These are phyloP conservation scores for Grus americana DNA, from an alignment of 2,113 vertebrate species.

Conservation along the genomic window DNA sequence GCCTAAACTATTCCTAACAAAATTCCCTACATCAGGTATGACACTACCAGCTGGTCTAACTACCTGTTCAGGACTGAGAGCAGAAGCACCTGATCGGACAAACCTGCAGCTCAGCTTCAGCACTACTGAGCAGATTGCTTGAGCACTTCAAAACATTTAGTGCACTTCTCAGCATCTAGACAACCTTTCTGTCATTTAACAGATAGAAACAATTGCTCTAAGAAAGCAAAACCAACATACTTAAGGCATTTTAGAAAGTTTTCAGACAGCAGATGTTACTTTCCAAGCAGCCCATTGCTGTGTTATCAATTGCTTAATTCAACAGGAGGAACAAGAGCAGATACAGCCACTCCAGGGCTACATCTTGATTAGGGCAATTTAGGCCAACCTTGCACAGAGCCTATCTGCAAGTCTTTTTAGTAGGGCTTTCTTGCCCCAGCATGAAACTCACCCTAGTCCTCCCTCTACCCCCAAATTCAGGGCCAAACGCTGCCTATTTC, in stretches of 20 bases:
- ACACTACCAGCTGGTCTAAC: background rate
- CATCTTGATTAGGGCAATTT: background rate
- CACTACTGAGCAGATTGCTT: background rate
- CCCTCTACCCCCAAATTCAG: background rate
- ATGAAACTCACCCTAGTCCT: background rate
- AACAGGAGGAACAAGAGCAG: background rate
- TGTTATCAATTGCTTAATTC: background rate
- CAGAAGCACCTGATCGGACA: background rate
- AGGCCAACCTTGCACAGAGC: background rate
- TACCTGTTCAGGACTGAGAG: background rate
- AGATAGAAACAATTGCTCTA: background rate
- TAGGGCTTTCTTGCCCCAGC: background rate
- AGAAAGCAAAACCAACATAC: background rate
- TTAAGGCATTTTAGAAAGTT: background rate
- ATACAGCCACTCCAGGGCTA: background rate
- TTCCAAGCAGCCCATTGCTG: background rate
- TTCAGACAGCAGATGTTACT: background rate
- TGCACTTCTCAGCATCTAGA: background rate
- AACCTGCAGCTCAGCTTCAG: background rate
- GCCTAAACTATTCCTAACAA: background rate
- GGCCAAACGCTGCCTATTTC: background rate
- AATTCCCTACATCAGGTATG: background rate
- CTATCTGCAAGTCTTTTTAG: background rate
- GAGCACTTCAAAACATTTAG: background rate
- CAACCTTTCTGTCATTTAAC: background rate